phyloP scores from a whole-genome alignment of 2,888 invertebrate genomes.

The Athalia rosae region DNA sequence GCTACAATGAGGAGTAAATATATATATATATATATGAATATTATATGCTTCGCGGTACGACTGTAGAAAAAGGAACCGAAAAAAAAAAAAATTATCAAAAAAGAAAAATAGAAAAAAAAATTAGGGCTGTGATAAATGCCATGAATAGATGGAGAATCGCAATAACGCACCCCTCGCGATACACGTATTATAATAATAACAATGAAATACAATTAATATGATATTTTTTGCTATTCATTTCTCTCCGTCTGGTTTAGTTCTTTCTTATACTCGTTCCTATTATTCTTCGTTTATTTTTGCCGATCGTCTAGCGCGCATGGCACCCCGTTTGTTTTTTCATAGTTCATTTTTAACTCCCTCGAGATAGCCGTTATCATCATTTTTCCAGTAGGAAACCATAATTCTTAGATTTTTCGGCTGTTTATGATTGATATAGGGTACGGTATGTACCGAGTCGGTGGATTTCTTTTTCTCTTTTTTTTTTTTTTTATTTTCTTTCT shows the following conservation, averaged over 20 bases:
- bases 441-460: conserved; percentile 11
- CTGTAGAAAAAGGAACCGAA: neutral
- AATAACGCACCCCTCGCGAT: too few species aligned
- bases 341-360: neutral
- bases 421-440: conserved; percentile 28
- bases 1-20: too few species aligned
- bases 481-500: neutral
- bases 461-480: conserved; percentile 3
- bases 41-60: too few species aligned
- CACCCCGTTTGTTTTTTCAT: conserved; percentile 20
- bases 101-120: conserved; percentile 26
- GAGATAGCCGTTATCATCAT: conserved; percentile 34
- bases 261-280: neutral
- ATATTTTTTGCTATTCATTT: conserved; percentile 10
- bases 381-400: conserved; percentile 37
- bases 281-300: conserved; percentile 2
- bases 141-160: neutral
- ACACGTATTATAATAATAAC: too few species aligned
- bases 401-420: conserved; percentile 29
- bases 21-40: neutral
- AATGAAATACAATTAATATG: conserved; percentile 44
- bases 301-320: neutral
- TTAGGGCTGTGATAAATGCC: conserved; percentile 24
- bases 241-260: neutral
- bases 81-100: neutral